Conservation (phyloP, 2,113 vertebrate genomes). For the Pteropus alecto region DNA sequence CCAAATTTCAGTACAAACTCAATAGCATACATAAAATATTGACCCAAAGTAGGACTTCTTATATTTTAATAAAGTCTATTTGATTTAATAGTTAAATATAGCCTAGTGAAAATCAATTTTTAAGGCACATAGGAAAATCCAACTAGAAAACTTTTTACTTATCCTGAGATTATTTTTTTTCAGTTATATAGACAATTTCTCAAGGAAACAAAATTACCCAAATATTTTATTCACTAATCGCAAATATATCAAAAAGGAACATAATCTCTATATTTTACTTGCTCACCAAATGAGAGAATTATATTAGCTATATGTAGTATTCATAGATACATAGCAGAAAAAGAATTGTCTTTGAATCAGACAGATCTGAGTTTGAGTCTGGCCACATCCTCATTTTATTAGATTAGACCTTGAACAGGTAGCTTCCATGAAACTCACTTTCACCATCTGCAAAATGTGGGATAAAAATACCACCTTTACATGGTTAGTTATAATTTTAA, state of each 20-base stretch:
- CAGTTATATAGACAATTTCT: background rate
- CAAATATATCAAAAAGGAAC: background rate
- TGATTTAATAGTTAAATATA: constrained; percentile 22
- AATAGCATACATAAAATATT: background rate
- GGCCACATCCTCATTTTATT: background rate
- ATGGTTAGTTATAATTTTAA: background rate
- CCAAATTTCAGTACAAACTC: background rate
- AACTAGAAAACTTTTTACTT: background rate
- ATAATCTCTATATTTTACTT: background rate
- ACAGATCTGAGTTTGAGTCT: background rate
- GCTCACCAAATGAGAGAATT: background rate
- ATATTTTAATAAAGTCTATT: constrained; percentile 15
- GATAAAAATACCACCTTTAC: background rate
- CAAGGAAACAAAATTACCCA: background rate
- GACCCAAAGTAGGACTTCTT: background rate
- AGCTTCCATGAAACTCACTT: background rate
- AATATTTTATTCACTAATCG: background rate
- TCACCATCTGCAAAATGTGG: background rate
- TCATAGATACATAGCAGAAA: background rate
- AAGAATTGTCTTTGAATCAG: background rate
- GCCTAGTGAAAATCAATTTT: background rate
- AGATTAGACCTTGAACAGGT: background rate
- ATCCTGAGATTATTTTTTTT: background rate
- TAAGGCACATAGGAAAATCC: background rate
- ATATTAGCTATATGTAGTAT: background rate